phyloP scores from a whole-genome alignment of 2,888 invertebrate genomes.

The Ophonus ardosiacus region DNA sequence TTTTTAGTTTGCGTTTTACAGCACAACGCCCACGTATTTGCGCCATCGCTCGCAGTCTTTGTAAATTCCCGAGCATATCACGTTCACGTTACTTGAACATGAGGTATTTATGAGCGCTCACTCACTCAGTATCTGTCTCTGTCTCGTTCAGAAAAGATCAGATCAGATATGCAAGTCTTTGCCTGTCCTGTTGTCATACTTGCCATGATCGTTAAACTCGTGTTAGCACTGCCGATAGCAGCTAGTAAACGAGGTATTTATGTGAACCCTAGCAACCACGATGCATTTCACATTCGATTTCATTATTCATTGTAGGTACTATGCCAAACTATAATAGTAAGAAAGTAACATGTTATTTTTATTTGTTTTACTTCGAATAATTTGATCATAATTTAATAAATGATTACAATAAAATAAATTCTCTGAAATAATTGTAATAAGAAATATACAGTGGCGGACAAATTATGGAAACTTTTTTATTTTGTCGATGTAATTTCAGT shows the following conservation, averaged over 20 bases:
- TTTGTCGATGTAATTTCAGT: no score
- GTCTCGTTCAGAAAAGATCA: no score
- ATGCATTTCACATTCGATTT: not conserved
- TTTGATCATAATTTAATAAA: not conserved
- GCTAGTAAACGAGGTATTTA: slow-evolving; percentile 63
- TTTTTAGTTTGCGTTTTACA: slow-evolving; percentile 64
- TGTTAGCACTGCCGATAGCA: slow-evolving; percentile 54
- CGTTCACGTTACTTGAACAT: slow-evolving; percentile 51
- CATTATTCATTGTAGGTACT: not conserved
- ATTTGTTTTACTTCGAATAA: not conserved
- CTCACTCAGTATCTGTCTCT: slow-evolving; percentile 48
- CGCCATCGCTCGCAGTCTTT: slow-evolving; percentile 60
- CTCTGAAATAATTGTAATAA: no score
- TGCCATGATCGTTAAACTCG: slow-evolving; percentile 54
- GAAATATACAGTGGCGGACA: no score
- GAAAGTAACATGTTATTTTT: not conserved
- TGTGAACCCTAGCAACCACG: slow-evolving; percentile 35
- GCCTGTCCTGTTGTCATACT: slow-evolving; percentile 58
- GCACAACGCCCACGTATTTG: slow-evolving; percentile 51
- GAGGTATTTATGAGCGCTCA: slow-evolving; percentile 62
- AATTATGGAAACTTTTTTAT: no score
- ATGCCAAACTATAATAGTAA: not conserved
- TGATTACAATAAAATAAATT: no score
- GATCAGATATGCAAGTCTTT: slow-evolving; percentile 46
- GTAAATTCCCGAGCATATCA: slow-evolving; percentile 51